A percentile compares a stretch with the other conserved stretches of the same genome.
Evolutionary conservation across 2,113 vertebrate species (phyloP).

Genomic region (Leiothrix lutea): DNA sequence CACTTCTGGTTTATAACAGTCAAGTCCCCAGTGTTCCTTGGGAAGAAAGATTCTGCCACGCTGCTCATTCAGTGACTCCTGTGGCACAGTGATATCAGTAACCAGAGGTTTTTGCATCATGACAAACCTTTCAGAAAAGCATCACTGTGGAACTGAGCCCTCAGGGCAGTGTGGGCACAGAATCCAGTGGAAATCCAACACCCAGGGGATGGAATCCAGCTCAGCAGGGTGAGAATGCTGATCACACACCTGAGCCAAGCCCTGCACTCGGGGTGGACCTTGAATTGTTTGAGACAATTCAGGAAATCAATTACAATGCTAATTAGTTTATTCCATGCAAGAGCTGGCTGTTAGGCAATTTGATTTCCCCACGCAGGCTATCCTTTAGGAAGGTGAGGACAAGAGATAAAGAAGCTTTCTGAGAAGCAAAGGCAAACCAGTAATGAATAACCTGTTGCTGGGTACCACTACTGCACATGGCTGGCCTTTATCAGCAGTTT

Average conservation of each 20-base stretch:
- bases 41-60: background rate
- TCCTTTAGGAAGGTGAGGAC: background rate
- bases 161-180: background rate
- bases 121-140: background rate
- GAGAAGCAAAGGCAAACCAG: background rate
- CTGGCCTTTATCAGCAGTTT: background rate
- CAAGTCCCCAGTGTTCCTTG: background rate
- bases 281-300: background rate
- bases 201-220: background rate
- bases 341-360: background rate
- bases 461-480: background rate
- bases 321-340: background rate
- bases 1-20: background rate
- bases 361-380: background rate
- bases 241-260: background rate
- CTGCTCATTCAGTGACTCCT: background rate
- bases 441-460: background rate
- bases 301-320: background rate
- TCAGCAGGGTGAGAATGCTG: background rate
- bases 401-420: background rate
- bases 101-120: background rate
- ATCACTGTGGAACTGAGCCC: background rate
- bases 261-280: too few species aligned
- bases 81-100: background rate
- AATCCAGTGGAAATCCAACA: background rate